Base-by-base conservation (phyloP, 2,113 vertebrate species). In the Eidolon helvum region DNA sequence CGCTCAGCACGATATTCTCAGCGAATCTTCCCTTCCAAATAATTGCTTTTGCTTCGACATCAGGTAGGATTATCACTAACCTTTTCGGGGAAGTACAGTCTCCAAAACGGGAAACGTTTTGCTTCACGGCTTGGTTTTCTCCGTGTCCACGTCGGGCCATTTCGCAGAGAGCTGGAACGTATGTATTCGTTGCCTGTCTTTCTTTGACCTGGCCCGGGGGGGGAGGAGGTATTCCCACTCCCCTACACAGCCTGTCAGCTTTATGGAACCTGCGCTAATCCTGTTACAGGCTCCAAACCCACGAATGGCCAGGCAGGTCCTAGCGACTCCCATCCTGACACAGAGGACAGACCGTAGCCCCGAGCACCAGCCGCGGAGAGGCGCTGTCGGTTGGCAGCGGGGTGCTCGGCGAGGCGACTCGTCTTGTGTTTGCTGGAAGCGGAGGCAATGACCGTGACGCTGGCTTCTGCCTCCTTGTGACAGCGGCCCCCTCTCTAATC, bases 221-320 rank as follows among this genome's bases (percentile, higher is more conserved):
- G 74, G 92, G 85, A 74, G 95, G 95, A 98, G n/a, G 94, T 91
- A 97, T 98, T 98, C 55, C 97, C 30, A 94, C 61, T 97, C 96
- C 77, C 88, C 89, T 95, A 97, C 97, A 97, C 87, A 98, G 78
- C 89, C 69, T 63, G 87, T 77, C 89, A 95, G 57, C 75, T 96
- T 97, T 97, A 96, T 91, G 96, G 97, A 98, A 97, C 97, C 91
- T 63, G 94, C 85, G 79, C 83, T 98, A 97, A 98, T 98, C 95
- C 91, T 87, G 95, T 97, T 97, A 97, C 84, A 94, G 75, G 96
- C 82, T 97, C 97, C 96, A 97, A 89, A 69, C 91, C 93, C 93
- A 61, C 89, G 95, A 95, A 85, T 55, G 97, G 75, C 63, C 96
- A 94, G 7, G 0, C n/a, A 94, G 59, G 75, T 94, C 61, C 40